Evolutionary conservation across 2,113 vertebrate species (phyloP), one percentile per base, ranked within the genome.

Genomic region (Tapirus terrestris): DNA sequence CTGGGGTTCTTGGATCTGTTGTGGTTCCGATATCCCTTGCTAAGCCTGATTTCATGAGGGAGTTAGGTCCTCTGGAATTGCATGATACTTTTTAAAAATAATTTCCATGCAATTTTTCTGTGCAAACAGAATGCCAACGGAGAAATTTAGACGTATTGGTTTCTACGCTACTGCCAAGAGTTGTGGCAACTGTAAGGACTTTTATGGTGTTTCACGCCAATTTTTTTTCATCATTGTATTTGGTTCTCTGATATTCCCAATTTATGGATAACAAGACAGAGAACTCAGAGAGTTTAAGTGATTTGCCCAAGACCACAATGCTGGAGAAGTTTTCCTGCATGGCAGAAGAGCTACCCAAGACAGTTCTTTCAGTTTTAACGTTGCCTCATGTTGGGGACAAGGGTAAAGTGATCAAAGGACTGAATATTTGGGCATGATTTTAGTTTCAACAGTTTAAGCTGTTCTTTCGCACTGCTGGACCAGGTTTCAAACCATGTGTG

Each of bases 41-140:
- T 82, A 56, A 82, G 6, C 21, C 8, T 51, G 68, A 56, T 14
- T 36, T 90, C n/a, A 70, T 29, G 23, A 91, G 48, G 21, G 43
- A 91, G 9, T 43, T 9, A 81, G 16, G 23, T 70, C 16, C 29
- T 92, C 21, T 75, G 21, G 39, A 58, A 65, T n/a, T 85, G 27
- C 4, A 91, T 33, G 18, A 21, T 73, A 39, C n/a, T 86, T 92
- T 89, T 13, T 82, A 75, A 95, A 89, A 96, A 6, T 61, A 87
- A 96, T 79, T 79, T 58, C 48, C 85, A 82, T 36, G 33, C 9
- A 68, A 8, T 80, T 68, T 61, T 84, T 56, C 25, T 93, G 6
- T 70, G 27, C 13, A 51, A 97, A 84, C 2, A 53, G 43, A 89
- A 94, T 70, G 51, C 6, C 39, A 79, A 94, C 4, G 85, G 51